Conservation (phyloP, 2,888 invertebrate genomes). For the Anaspis maculata region DNA sequence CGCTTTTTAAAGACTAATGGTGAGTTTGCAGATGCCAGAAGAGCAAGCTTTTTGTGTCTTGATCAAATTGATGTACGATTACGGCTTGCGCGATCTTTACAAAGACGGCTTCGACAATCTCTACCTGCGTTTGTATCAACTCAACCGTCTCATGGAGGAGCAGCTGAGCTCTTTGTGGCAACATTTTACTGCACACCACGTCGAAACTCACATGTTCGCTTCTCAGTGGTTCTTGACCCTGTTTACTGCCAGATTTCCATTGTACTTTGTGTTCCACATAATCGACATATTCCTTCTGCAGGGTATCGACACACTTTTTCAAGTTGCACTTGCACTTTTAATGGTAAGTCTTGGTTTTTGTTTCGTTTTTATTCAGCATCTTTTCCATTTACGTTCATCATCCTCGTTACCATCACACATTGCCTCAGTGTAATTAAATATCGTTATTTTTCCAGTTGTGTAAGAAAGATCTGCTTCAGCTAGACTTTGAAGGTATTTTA, state of each 20-base stretch:
- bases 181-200: conserved; percentile 71
- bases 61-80: conserved; percentile 95
- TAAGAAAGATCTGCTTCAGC: conserved; percentile 79
- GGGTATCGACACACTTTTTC: conserved; percentile 92
- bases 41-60: conserved; percentile 98
- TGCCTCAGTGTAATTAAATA: too few relatives aligned
- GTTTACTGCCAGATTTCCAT: conserved; percentile 98
- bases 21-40: conserved; percentile 93
- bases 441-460: conserved; percentile 52
- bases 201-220: conserved; percentile 98
- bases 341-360: conserved; percentile 50
- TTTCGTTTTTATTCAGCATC: background rate
- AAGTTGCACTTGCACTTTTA: conserved; percentile 89
- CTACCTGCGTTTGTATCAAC: conserved; percentile 88
- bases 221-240: conserved; percentile 99
- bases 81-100: conserved; percentile 88
- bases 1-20: conserved; percentile 1
- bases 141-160: conserved; percentile 89
- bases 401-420: too few relatives aligned
- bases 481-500: conserved; percentile 96
- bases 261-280: conserved; percentile 94
- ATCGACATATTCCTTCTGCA: conserved; percentile 92
- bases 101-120: conserved; percentile 95
- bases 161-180: conserved; percentile 72
- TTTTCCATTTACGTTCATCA: too few relatives aligned